Base-by-base conservation (phyloP, 2,888 invertebrate species). In the Callyntrura sp. region DNA sequence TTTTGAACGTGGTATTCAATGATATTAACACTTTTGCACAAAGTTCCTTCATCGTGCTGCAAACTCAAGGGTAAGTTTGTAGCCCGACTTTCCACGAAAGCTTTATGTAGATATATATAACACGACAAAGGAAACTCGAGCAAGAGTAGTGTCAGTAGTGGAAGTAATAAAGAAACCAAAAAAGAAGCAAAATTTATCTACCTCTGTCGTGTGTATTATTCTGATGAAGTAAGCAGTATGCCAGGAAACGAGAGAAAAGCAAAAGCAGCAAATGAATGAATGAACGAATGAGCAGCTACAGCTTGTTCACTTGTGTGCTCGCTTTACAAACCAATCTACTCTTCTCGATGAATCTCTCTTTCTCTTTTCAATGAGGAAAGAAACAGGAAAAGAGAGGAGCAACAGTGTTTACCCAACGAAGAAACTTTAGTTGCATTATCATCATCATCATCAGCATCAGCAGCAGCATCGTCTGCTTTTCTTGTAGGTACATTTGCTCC, bases 351-450 rank as follows among this genome's bases (percentile, higher is more conserved):
- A n/a, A n/a, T n/a, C n/a, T n/a, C n/a, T n/a, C n/a, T n/a, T n/a
- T n/a, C n/a, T n/a, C 65, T 62, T 57, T 65, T 76, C 65, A 81
- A 76, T 73, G 73, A 78, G 57, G 28, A 79, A 17, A 60, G 17
- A 57, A 79, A 12, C 51, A 60, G 28, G 43, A 23, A 35, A 62
- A 45, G 45, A 35, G 68, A 87, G 60, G 90, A 90, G 90, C 90
- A 90, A 90, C 90, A 90, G 90, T 90, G 90, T 90, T 90, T 90
- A 84, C 60, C 43, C n/a, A 79, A 60, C 17, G 51, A 51, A 35
- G 73, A 82, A 79, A 78, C 11, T 20, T 79, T 35, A n/a, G 11
- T 73, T n/a, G 45, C 73, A 14, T 5, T 28, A 14, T 65, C 20
- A 20, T 28, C 65, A 65, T 14, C 28, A 20, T 28, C 23, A 65